Percentiles rank a stretch among this genome's conserved stretches.
phyloP scores from a whole-genome alignment of 2,888 invertebrate species.

The Ectropis crepuscularia region DNA sequence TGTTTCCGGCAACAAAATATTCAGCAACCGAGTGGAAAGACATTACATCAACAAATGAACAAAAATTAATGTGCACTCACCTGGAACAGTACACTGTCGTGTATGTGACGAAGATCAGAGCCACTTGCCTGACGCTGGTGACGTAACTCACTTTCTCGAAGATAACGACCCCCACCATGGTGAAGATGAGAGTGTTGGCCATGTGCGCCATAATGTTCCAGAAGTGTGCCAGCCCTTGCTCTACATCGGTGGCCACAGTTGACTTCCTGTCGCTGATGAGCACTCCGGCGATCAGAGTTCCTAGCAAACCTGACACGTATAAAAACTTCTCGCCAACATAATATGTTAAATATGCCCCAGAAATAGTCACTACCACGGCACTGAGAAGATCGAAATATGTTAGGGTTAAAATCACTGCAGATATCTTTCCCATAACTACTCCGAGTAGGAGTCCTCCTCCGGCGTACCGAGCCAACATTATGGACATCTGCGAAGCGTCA shows the following conservation, averaged over 20 bases:
- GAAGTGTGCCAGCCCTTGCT: constrained; percentile 63
- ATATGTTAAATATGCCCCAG: constrained; percentile 71
- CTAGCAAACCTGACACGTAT: constrained; percentile 73
- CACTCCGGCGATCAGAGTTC: constrained; percentile 69
- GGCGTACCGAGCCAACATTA: constrained; percentile 66
- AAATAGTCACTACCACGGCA: constrained; percentile 67
- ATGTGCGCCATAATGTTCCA: constrained; percentile 69
- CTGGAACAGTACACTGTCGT: constrained; percentile 77
- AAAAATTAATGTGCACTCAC: constrained; percentile 41
- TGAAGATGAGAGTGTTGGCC: constrained; percentile 85
- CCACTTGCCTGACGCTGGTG: constrained; percentile 66
- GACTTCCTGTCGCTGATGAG: constrained; percentile 69
- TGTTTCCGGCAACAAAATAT: no score
- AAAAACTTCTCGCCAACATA: constrained; percentile 76
- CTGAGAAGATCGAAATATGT: constrained; percentile 72
- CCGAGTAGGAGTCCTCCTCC: constrained; percentile 72
- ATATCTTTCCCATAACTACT: constrained; percentile 69
- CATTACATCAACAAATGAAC: not conserved
- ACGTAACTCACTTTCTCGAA: constrained; percentile 79
- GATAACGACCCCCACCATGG: constrained; percentile 86
- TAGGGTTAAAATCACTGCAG: constrained; percentile 61
- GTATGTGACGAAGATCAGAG: constrained; percentile 73
- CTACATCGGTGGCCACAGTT: constrained; percentile 71
- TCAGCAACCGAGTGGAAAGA: no score
- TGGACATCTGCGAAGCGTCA: constrained; percentile 60